Conservation (phyloP, 2,113 vertebrate species). For the Ifrita kowaldi region DNA sequence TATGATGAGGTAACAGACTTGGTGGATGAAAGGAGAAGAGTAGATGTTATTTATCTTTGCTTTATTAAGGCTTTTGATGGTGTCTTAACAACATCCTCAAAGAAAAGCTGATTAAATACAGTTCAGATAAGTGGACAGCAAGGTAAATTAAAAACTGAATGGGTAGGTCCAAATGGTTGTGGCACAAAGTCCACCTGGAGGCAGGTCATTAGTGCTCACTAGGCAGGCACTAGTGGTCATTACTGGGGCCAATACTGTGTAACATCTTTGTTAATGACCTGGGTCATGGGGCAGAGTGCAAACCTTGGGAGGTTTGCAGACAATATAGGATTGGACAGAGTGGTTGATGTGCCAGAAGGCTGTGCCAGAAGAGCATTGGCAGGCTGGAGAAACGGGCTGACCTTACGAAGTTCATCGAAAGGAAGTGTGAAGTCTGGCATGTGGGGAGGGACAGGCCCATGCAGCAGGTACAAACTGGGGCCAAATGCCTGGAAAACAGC, state of each 20-base stretch:
- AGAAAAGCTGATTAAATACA: neutral
- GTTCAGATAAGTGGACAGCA: neutral
- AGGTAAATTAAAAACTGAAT: neutral
- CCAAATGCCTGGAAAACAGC: neutral
- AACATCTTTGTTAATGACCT: neutral
- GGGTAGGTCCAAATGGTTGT: neutral
- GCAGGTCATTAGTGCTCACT: neutral
- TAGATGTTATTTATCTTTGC: neutral
- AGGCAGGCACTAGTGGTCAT: neutral
- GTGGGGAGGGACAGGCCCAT: neutral
- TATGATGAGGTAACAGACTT: neutral
- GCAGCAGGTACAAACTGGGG: neutral
- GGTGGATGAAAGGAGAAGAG: neutral
- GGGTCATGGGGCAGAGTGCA: neutral
- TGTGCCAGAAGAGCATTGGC: neutral
- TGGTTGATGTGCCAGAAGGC: neutral
- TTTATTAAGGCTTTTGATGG: neutral
- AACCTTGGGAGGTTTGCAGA: neutral
- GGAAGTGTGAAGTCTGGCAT: accelerated
- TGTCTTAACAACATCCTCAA: neutral
- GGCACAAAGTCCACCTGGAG: neutral
- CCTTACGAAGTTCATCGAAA: neutral
- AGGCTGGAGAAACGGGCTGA: neutral
- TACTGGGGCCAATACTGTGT: neutral
- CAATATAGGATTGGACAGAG: neutral